phyloP scores from a whole-genome alignment of 2,113 vertebrate genomes.

The Aptenodytes forsteri region DNA sequence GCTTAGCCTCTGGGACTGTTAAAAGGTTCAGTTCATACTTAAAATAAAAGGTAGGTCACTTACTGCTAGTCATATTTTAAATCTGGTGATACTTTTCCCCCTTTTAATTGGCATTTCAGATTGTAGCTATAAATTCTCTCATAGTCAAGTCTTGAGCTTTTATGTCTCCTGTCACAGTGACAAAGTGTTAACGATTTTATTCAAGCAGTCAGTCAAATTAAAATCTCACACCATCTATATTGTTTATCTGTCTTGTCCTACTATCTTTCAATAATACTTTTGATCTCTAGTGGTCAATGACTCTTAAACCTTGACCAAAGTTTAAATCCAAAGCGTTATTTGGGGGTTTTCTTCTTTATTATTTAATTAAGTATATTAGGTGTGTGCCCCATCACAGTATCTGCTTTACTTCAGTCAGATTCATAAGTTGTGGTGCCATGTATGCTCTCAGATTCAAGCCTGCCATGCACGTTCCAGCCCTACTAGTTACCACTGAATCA shows the following conservation, averaged over 20 bases:
- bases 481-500: neutral
- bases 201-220: neutral
- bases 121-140: neutral
- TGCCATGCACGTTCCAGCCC: neutral
- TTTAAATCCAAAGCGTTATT: neutral
- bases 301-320: neutral
- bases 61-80: neutral
- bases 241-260: neutral
- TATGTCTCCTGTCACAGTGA: neutral
- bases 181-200: neutral
- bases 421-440: fast-evolving
- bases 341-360: neutral
- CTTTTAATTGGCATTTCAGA: neutral
- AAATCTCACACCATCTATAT: neutral
- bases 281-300: neutral
- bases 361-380: neutral
- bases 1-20: neutral
- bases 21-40: neutral
- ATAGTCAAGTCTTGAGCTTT: neutral
- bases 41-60: neutral
- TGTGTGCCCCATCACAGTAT: neutral
- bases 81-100: neutral
- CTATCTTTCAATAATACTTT: neutral
- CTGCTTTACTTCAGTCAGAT: neutral
- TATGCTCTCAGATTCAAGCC: neutral